phyloP scores from a whole-genome alignment of 2,888 invertebrate genomes.

The Archips xylosteana region DNA sequence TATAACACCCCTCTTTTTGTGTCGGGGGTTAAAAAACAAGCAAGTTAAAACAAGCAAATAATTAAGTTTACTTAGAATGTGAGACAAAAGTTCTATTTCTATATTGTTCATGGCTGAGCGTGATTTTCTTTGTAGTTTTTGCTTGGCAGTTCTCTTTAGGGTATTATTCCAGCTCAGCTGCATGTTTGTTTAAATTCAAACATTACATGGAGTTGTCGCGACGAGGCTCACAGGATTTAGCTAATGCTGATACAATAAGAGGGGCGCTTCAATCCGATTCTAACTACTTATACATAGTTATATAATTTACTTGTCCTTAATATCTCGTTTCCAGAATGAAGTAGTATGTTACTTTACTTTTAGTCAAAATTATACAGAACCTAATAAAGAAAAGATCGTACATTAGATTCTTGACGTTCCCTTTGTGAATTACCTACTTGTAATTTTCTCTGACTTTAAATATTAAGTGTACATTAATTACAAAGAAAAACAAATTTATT shows the following conservation, averaged over 20 bases:
- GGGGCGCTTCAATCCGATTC: constrained; percentile 49
- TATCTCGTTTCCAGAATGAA: not conserved
- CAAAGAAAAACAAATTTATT: too few species aligned
- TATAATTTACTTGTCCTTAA: not conserved
- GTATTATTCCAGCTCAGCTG: constrained; percentile 36
- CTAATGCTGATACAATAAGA: constrained; percentile 66
- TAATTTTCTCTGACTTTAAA: too few species aligned
- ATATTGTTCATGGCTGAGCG: constrained; percentile 3
- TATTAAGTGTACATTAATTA: too few species aligned
- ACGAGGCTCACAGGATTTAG: constrained; percentile 58
- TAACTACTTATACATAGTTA: constrained; percentile 23
- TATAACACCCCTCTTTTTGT: too few species aligned
- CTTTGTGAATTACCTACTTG: too few species aligned
- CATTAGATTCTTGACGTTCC: too few species aligned
- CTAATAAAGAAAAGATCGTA: too few species aligned
- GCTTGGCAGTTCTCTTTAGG: constrained; percentile 12
- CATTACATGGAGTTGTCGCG: constrained; percentile 54
- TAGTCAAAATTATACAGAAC: too few species aligned
- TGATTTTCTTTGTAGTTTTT: constrained; percentile 26
- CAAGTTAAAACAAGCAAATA: not conserved
- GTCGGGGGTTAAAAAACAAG: too few species aligned
- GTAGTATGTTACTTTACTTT: too few species aligned
- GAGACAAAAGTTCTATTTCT: not conserved
- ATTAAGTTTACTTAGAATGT: constrained; percentile 9
- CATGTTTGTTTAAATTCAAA: constrained; percentile 53